phyloP scores from a whole-genome alignment of 1,140 invertebrate species.

The Trichoplusia ni region DNA sequence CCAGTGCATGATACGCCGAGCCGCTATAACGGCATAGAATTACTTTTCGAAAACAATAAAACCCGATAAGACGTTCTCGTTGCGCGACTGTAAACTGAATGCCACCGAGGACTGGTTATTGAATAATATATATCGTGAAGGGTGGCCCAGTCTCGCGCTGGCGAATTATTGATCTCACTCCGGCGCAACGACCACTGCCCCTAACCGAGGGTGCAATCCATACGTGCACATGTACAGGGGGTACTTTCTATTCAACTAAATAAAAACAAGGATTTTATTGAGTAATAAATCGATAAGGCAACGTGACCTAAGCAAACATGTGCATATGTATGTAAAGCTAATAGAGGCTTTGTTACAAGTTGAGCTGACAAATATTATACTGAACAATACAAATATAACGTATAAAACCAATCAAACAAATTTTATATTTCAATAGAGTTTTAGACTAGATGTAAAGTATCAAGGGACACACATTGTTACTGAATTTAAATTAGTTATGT shows the following conservation, averaged over 20 bases:
- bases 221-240: conserved; percentile 38
- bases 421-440: too few relatives aligned
- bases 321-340: conserved; percentile 9
- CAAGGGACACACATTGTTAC: too few relatives aligned
- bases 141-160: conserved; percentile 45
- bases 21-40: conserved; percentile 64
- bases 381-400: neutral
- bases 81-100: conserved; percentile 46
- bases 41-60: conserved; percentile 77
- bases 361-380: neutral
- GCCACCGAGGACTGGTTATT: conserved; percentile 22
- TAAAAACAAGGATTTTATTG: conserved; percentile 46
- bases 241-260: conserved; percentile 35
- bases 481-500: too few relatives aligned
- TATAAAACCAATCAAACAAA: too few relatives aligned
- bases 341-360: neutral
- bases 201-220: conserved; percentile 48
- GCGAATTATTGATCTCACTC: conserved; percentile 73
- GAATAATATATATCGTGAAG: conserved; percentile 48
- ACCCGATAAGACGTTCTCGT: conserved; percentile 65
- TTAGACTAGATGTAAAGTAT: too few relatives aligned
- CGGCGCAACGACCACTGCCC: conserved; percentile 68
- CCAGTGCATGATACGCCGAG: conserved; percentile 70
- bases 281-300: conserved; percentile 44
- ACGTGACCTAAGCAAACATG: conserved; percentile 19